phyloP scores from a whole-genome alignment of 2,888 invertebrate species.

The Tuberolachnus salignus region DNA sequence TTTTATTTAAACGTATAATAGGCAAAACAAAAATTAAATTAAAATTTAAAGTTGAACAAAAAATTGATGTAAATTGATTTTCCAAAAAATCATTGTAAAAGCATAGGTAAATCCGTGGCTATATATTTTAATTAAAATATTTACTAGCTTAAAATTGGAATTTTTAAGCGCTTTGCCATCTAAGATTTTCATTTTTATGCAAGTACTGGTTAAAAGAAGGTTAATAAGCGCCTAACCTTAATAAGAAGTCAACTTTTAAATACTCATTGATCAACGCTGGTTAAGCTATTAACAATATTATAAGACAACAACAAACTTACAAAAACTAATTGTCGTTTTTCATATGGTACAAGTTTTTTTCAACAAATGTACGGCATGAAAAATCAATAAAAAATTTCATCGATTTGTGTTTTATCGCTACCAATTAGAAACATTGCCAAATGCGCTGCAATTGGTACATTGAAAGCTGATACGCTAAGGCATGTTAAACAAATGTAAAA shows the following conservation, averaged over 20 bases:
- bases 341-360: background rate
- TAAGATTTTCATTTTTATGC: background rate
- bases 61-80: too few species aligned
- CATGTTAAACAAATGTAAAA: background rate
- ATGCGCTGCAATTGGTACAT: background rate
- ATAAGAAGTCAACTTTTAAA: background rate
- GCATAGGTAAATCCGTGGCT: too few species aligned
- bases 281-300: too few species aligned
- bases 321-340: background rate
- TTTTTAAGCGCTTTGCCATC: background rate
- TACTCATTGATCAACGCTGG: background rate
- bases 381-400: conserved; percentile 1
- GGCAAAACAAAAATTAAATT: background rate
- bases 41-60: background rate
- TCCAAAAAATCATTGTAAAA: conserved; percentile 8
- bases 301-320: background rate
- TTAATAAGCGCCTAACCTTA: background rate
- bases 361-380: background rate
- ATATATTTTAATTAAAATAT: background rate
- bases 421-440: background rate
- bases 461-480: conserved; percentile 14
- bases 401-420: background rate
- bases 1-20: background rate
- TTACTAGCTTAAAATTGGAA: background rate
- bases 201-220: background rate